A percentile compares a stretch with the other conserved stretches of the same genome.
Conservation (phyloP, 2,888 invertebrate genomes). For the Nesidiocoris tenuis region DNA sequence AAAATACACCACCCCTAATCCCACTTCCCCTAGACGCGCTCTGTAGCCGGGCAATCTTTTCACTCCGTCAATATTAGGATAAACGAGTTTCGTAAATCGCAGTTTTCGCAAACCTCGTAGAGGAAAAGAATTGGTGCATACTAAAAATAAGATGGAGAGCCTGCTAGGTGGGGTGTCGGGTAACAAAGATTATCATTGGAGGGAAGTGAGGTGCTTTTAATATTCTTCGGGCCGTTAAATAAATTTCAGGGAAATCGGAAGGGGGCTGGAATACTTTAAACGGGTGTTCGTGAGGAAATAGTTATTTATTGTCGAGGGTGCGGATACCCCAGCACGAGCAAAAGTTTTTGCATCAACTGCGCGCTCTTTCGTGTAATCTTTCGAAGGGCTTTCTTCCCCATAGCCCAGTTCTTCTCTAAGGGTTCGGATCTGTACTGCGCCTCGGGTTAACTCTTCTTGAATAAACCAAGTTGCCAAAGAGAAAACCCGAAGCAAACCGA, state of each 20-base stretch:
- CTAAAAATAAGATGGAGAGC: too few relatives aligned
- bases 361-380: conserved; percentile 28
- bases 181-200: conserved; percentile 6
- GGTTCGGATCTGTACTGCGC: background rate
- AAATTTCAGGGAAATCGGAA: conserved; percentile 2
- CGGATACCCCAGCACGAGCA: background rate
- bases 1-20: too few relatives aligned
- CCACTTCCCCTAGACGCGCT: too few relatives aligned
- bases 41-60: too few relatives aligned
- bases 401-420: background rate
- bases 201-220: conserved; percentile 30
- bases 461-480: background rate
- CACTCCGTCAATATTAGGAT: too few relatives aligned
- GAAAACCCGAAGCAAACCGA: background rate
- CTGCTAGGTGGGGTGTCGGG: too few relatives aligned
- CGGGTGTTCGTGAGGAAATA: conserved; percentile 28
- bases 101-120: too few relatives aligned
- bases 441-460: background rate
- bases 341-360: conserved; percentile 32
- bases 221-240: conserved; percentile 33
- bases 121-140: too few relatives aligned
- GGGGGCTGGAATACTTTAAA: conserved; percentile 16
- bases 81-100: too few relatives aligned
- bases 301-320: conserved; percentile 28
- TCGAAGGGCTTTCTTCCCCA: background rate